Base-by-base conservation (phyloP, 2,888 invertebrate genomes). In the Nineta flava region DNA sequence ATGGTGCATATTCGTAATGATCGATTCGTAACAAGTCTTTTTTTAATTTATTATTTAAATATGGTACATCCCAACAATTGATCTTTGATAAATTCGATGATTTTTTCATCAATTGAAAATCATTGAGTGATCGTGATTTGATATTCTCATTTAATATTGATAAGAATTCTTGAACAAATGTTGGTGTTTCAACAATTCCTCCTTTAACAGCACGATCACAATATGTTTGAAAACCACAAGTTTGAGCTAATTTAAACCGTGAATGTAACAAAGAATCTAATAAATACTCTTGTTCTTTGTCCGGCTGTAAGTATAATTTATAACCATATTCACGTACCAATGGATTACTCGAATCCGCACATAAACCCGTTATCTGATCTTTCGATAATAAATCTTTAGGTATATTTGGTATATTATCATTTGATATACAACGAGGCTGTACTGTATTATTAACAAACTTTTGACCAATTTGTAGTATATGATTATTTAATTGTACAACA, bases 191-290 rank as follows among this genome's bases (percentile, higher is more conserved):
- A 58, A 87, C 84, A 43, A 92, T 81, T 57, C 93, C 91, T 7
- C 88, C 87, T 60, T 83, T 83, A 50, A 95, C 76, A 1, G 93
- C 92, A 59, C 92, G 75, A 62, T 96, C 87, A 1, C 88, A 86
- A 59, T 87, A 97, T 0, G 90, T 82, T 13, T 77, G 69, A 67
- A 95, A 99, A 2, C 92, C 97, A 62, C 95, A 96, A 10, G 87
- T 74, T 49, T 76, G 69, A 0, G 96, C 96, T 59, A 99, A 73
- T 52, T 84, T 72, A 59, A 86, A 75, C 13, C 99, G 70, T 0
- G 83, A 79, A 15, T 73, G 68, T 9, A 99, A 68, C 44, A 96
- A 69, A 60, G 82, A 74, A 19, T 73, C 67, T 1, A 99, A 71
- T 21, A 91, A 65, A 41, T 72, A 64, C 60, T 91, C 87, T 66